phyloP scores from a whole-genome alignment of 2,797 vertebrate genomes.

The Glossophaga mutica region DNA sequence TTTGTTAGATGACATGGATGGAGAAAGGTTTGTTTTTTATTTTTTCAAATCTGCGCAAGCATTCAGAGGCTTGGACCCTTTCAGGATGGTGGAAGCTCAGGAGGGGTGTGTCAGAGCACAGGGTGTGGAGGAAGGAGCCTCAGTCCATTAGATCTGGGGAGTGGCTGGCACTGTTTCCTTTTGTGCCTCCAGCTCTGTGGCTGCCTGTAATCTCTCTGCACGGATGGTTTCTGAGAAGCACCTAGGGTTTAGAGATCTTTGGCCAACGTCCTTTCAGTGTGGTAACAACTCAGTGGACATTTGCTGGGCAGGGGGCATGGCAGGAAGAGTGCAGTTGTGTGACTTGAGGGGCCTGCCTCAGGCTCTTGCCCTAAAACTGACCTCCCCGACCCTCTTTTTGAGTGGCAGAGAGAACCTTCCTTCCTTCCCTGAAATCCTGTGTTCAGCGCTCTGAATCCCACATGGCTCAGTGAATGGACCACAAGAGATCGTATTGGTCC shows the following conservation, averaged over 20 bases:
- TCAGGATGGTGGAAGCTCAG: not conserved
- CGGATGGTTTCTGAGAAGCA: not conserved
- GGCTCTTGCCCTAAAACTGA: not conserved
- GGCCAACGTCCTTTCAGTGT: not conserved
- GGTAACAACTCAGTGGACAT: not conserved
- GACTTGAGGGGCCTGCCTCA: not conserved
- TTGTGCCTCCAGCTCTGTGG: not conserved
- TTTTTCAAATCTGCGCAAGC: not conserved
- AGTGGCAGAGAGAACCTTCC: not conserved
- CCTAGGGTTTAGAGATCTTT: not conserved
- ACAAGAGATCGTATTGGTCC: not conserved
- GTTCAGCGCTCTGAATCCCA: not conserved
- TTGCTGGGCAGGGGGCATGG: rapidly evolving
- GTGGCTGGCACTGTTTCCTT: not conserved
- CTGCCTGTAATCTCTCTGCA: not conserved
- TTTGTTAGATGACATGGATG: not conserved
- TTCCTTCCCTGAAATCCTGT: not conserved
- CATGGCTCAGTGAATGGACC: not conserved
- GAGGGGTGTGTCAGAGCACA: not conserved
- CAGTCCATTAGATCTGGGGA: not conserved
- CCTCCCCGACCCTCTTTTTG: not conserved
- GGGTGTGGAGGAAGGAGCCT: not conserved
- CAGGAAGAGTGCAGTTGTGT: not conserved
- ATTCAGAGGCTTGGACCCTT: not conserved
- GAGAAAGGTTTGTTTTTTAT: not conserved